A percentile compares a stretch with the other conserved stretches of the same genome.
Conservation (phyloP, 2,797 vertebrate genomes). For the Sternotherus odoratus region DNA sequence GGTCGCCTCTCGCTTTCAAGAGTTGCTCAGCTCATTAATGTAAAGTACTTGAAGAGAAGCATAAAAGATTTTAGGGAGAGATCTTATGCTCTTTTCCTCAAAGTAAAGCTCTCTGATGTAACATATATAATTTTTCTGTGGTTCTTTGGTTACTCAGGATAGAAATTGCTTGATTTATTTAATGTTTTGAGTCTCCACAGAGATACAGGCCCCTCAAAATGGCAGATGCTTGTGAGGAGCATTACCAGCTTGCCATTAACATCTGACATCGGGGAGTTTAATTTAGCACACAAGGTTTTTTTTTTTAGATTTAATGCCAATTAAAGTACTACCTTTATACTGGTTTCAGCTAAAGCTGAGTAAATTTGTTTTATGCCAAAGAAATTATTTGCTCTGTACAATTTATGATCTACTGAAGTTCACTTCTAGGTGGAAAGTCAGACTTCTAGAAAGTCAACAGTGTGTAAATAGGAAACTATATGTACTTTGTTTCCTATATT, state of each 20-base stretch:
- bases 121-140: conserved; percentile 23
- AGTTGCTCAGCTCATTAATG: conserved; percentile 67
- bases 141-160: not conserved
- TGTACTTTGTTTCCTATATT: conserved; percentile 30
- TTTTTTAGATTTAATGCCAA: not conserved
- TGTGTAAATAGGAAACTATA: conserved; percentile 29
- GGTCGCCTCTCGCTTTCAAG: conserved; percentile 60
- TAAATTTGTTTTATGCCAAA: not conserved
- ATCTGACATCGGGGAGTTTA: not conserved
- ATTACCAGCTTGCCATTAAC: not conserved
- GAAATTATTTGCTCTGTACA: not conserved
- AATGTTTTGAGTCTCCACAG: not conserved
- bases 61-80: conserved; percentile 48
- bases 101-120: conserved; percentile 31
- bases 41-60: conserved; percentile 61
- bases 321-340: conserved; percentile 1
- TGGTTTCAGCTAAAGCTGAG: not conserved
- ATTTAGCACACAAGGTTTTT: not conserved
- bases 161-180: not conserved
- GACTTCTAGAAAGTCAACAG: conserved; percentile 11
- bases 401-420: conserved; percentile 6
- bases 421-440: not conserved
- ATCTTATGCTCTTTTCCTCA: conserved; percentile 16
- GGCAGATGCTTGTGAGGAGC: not conserved
- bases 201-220: conserved; percentile 7